These are phyloP conservation scores for Brachystomella parvula DNA, from an alignment of 1,140 invertebrate genomes.

Conservation along the genomic window DNA sequence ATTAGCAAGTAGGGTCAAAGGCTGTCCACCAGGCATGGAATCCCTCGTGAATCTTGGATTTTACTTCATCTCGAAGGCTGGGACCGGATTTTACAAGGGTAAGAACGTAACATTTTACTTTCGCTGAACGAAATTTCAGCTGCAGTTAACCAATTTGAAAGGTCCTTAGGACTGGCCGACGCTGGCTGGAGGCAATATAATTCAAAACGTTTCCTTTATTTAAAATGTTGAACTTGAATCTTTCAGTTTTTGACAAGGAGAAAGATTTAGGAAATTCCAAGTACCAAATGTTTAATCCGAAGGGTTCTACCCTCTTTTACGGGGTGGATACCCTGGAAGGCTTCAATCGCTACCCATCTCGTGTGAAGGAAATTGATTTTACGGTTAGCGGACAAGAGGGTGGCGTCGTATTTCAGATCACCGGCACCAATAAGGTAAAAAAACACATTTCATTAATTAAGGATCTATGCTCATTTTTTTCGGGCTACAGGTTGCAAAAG, in stretches of 20 bases:
- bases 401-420: neutral
- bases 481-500: neutral
- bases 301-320: neutral
- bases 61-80: neutral
- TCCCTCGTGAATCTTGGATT: neutral
- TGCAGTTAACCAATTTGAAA: too few relatives aligned
- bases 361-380: neutral
- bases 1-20: neutral
- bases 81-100: neutral
- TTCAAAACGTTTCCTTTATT: neutral
- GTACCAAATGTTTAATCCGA: neutral
- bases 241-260: slow-evolving; percentile 1
- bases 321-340: neutral
- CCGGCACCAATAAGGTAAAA: neutral
- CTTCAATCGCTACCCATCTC: neutral
- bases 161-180: too few relatives aligned
- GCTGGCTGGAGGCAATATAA: too few relatives aligned
- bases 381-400: neutral
- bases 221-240: too few relatives aligned
- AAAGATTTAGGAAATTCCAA: neutral
- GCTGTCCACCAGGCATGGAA: slow-evolving; percentile 8
- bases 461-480: neutral
- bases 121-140: too few relatives aligned
- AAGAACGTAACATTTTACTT: too few relatives aligned
- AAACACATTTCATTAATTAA: neutral